Conservation (phyloP, 1,140 invertebrate genomes). For the Drosophila leontia region DNA sequence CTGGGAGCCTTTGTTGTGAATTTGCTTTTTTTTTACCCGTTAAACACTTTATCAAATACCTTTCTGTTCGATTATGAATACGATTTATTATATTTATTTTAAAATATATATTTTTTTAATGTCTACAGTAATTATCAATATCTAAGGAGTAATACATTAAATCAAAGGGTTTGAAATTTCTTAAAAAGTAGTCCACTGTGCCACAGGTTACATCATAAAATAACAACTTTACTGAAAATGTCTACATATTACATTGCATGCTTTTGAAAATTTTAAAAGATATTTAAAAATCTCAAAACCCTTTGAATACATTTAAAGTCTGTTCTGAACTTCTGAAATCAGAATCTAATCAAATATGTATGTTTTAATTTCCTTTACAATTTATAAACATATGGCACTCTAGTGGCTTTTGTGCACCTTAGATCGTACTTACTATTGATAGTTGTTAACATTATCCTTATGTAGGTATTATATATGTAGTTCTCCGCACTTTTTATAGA, state of each 20-base stretch:
- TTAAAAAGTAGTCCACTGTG: too few relatives aligned
- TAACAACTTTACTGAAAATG: too few relatives aligned
- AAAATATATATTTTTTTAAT: too few relatives aligned
- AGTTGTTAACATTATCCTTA: background rate
- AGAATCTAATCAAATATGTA: background rate
- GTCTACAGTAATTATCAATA: too few relatives aligned
- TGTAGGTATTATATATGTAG: background rate
- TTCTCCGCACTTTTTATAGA: slow-evolving; percentile 10
- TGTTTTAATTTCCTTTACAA: background rate
- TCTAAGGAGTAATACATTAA: too few relatives aligned
- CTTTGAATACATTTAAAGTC: background rate
- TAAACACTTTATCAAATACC: too few relatives aligned
- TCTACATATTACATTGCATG: too few relatives aligned
- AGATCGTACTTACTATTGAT: background rate
- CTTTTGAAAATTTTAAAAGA: too few relatives aligned
- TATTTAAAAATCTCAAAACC: too few relatives aligned
- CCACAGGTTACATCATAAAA: too few relatives aligned
- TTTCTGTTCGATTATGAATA: background rate
- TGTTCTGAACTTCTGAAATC: background rate
- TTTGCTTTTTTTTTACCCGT: background rate
- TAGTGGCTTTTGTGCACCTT: slow-evolving; percentile 9
- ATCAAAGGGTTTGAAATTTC: too few relatives aligned
- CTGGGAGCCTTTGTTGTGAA: background rate
- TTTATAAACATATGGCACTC: background rate
- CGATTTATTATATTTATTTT: too few relatives aligned